Evolutionary conservation across 2,113 vertebrate species (phyloP).

Genomic region (Scolopax mira): DNA sequence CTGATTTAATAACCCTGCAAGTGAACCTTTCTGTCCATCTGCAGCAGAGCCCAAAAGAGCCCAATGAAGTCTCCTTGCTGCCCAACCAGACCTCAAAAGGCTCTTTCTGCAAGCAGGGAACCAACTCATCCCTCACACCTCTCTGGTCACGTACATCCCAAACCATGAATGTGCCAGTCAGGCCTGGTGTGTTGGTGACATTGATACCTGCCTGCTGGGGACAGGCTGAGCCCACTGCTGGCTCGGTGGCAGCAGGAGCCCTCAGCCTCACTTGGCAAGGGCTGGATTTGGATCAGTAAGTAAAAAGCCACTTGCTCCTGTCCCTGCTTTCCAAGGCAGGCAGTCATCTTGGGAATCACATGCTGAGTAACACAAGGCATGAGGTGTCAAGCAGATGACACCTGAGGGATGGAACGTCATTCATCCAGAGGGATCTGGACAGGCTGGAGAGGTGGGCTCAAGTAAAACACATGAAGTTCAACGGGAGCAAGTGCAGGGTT

Average conservation of each 20-base stretch:
- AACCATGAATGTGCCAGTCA: not conserved
- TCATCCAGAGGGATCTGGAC: no score
- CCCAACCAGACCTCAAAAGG: not conserved
- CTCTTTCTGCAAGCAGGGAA: not conserved
- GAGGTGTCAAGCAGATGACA: no score
- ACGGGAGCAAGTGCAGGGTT: no score
- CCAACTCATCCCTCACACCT: not conserved
- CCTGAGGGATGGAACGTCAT: no score
- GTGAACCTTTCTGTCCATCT: not conserved
- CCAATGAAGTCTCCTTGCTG: not conserved
- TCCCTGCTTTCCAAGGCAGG: not conserved
- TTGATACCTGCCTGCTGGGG: not conserved
- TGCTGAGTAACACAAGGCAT: not conserved
- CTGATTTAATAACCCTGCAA: not conserved
- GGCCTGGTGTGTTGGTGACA: not conserved
- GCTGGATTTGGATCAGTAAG: not conserved
- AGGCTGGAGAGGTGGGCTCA: no score
- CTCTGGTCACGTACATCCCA: rapidly evolving
- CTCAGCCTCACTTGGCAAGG: not conserved
- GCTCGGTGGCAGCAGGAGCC: not conserved
- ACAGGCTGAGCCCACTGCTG: not conserved
- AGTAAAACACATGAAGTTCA: no score
- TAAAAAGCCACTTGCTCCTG: not conserved
- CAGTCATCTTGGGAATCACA: not conserved
- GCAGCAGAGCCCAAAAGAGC: not conserved